Evolutionary conservation across 2,113 vertebrate genomes (phyloP).

Genomic region (Pipra filicauda): DNA sequence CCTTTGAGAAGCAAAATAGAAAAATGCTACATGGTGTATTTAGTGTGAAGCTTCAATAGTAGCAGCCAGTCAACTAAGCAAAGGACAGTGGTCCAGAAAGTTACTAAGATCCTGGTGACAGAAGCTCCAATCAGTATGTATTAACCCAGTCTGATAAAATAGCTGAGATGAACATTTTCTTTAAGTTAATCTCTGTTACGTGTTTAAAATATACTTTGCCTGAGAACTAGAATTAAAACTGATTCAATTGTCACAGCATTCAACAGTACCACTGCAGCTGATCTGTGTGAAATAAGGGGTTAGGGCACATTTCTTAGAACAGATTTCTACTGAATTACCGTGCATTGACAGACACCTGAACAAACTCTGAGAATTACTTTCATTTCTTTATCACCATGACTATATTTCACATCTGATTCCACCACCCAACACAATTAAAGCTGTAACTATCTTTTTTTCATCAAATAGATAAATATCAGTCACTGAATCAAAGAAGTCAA

Average conservation of each 20-base stretch:
- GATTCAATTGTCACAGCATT: background rate
- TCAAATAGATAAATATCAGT: background rate
- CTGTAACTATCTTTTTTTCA: background rate
- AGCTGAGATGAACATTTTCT: background rate
- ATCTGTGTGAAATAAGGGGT: background rate
- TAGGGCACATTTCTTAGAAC: background rate
- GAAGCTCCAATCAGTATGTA: background rate
- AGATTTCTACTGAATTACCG: background rate
- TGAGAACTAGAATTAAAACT: background rate
- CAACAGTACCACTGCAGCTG: background rate
- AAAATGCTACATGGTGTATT: background rate
- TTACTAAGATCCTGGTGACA: background rate
- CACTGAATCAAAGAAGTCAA: background rate
- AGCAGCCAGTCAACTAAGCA: background rate
- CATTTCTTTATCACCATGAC: background rate
- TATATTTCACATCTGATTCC: background rate
- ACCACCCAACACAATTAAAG: background rate
- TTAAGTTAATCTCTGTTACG: background rate
- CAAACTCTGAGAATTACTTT: background rate
- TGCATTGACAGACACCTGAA: background rate
- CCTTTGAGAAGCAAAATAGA: background rate
- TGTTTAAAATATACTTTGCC: background rate
- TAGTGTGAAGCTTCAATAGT: background rate
- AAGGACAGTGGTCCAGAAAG: background rate
- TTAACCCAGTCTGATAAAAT: background rate